phyloP scores from a whole-genome alignment of 2,888 invertebrate genomes.

The Brenthis hecate region DNA sequence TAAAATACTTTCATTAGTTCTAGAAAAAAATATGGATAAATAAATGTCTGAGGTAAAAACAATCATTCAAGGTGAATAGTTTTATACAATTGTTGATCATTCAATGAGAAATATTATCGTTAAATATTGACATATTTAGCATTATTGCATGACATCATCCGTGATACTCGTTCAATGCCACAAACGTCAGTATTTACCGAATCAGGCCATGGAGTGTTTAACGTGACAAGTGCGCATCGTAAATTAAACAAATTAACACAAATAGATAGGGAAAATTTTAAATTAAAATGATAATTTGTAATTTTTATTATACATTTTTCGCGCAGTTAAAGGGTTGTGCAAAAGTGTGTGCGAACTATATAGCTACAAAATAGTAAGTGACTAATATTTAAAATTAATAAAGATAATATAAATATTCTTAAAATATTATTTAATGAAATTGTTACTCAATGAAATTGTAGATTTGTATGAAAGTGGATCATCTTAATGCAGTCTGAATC shows the following conservation, averaged over 20 bases:
- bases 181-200: slow-evolving; percentile 31
- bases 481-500: too few relatives aligned
- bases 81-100: too few relatives aligned
- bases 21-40: too few relatives aligned
- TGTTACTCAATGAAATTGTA: too few relatives aligned
- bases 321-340: not conserved
- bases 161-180: slow-evolving; percentile 36
- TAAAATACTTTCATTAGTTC: too few relatives aligned
- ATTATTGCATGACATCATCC: slow-evolving; percentile 36
- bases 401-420: too few relatives aligned
- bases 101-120: not conserved
- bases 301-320: not conserved
- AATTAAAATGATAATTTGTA: not conserved
- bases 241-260: slow-evolving; percentile 3
- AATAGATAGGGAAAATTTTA: slow-evolving; percentile 2
- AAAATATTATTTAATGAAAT: too few relatives aligned
- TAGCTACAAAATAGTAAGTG: too few relatives aligned
- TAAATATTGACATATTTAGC: not conserved
- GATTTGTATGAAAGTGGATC: too few relatives aligned
- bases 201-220: slow-evolving; percentile 19
- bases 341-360: too few relatives aligned
- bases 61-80: too few relatives aligned
- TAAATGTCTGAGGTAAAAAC: too few relatives aligned
- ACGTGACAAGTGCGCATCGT: slow-evolving; percentile 9
- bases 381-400: not conserved